These are phyloP conservation scores for Callithrix jacchus DNA, from an alignment of 2,113 vertebrate species.

Conservation along the genomic window DNA sequence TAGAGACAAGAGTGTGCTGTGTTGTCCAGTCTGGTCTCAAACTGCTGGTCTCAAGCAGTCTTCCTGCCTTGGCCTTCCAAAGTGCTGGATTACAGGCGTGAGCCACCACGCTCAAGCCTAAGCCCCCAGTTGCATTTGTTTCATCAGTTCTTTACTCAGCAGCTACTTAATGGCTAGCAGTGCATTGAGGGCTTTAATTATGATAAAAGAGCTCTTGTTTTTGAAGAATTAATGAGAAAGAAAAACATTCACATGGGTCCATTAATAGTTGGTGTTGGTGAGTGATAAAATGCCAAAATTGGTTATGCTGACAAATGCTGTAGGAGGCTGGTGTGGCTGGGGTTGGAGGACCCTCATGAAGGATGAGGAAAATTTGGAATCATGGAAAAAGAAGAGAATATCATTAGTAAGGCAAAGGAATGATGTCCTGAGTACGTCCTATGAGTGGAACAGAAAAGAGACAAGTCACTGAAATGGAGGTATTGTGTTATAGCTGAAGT, in stretches of 20 bases:
- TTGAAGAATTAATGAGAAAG: constrained; percentile 61
- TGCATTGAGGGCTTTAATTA: constrained; percentile 9
- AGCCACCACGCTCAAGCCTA: too few relatives aligned
- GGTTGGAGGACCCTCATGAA: not conserved
- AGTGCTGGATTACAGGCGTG: too few relatives aligned
- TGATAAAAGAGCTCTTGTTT: constrained; percentile 23
- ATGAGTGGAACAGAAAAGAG: not conserved
- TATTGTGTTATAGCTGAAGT: not conserved
- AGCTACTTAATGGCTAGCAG: not conserved
- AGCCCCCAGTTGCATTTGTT: constrained; percentile 28
- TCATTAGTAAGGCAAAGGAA: not conserved
- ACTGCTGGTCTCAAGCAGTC: too few relatives aligned
- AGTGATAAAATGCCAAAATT: not conserved
- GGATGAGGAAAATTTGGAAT: not conserved
- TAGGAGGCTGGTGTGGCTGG: not conserved
- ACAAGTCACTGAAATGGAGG: not conserved
- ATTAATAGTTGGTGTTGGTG: not conserved
- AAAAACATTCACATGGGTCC: not conserved
- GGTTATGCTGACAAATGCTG: not conserved
- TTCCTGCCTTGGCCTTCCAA: too few relatives aligned
- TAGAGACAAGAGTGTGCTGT: too few relatives aligned
- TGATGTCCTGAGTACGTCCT: not conserved
- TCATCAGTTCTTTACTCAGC: constrained; percentile 40
- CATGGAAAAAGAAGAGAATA: not conserved
- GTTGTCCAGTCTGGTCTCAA: too few relatives aligned